Conservation (phyloP, 2,888 invertebrate genomes). For the Dynastes maya region DNA sequence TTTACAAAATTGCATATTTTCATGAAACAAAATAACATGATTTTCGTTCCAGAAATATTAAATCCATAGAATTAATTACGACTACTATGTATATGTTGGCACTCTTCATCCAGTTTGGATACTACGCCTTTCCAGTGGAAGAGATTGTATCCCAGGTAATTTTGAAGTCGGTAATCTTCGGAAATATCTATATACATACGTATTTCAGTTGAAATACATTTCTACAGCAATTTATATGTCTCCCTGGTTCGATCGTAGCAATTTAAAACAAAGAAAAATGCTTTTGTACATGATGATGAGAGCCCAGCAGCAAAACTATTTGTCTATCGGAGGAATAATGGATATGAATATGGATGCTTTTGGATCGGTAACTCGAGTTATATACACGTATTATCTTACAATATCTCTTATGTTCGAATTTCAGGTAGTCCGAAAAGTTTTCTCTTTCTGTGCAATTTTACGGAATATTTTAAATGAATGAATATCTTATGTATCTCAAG, state of each 20-base stretch:
- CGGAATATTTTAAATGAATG: too few species aligned
- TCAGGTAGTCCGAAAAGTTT: too few species aligned
- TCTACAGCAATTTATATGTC: background rate
- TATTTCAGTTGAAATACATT: background rate
- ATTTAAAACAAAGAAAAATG: too few species aligned
- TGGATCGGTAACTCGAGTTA: slow-evolving; percentile 31
- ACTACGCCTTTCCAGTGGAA: slow-evolving; percentile 43
- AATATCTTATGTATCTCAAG: too few species aligned
- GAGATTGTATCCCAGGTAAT: slow-evolving; percentile 30
- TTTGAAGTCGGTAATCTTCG: too few species aligned
- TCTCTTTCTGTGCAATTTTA: too few species aligned
- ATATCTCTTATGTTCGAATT: too few species aligned
- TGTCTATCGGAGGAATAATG: slow-evolving; percentile 43
- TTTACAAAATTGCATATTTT: background rate
- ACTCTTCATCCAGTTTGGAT: slow-evolving; percentile 29
- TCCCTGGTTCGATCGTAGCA: too few species aligned
- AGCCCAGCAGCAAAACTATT: slow-evolving; percentile 37
- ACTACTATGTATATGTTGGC: slow-evolving; percentile 18
- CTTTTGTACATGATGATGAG: slow-evolving; percentile 45
- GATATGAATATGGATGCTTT: slow-evolving; percentile 47
- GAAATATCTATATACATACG: too few species aligned
- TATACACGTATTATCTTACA: too few species aligned
- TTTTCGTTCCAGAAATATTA: background rate
- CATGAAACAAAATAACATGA: background rate
- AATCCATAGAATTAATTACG: background rate